Base-by-base conservation (phyloP, 2,113 vertebrate species). In the Epinephelus moara region DNA sequence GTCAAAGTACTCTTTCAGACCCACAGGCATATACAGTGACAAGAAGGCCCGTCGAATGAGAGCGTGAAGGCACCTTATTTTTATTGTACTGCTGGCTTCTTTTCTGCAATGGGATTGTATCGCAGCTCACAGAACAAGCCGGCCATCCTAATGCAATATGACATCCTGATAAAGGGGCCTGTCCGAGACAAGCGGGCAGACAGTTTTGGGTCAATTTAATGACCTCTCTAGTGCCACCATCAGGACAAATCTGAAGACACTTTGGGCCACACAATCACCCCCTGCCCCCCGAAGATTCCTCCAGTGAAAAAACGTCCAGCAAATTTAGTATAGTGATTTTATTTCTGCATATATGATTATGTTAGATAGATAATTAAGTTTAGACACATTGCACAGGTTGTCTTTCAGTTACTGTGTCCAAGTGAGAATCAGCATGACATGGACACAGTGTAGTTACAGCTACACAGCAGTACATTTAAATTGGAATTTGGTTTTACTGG, bases 121-220 rank as follows among this genome's bases (percentile, higher is more conserved):
- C 0, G n/a, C 59, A 81, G 56, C 62, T 79, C 52, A 56, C 52
- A 80, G 52, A 79, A 79, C 6, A 59, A 80, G 59, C 37, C 18
- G 27, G 30, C 53, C 23, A n/a, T 42, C 66, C 49, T 61, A 61
- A 82, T 80, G 63, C 25, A 68, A 19, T 47, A 53, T 83, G 82
- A 81, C 82, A 72, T 47, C 18, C 33, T 25, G 72, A 70, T 47
- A 66, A 18, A 37, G 37, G 75, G 57, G 73, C n/a, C 33, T 5
- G 68, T n/a, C 47, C 40, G 30, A 80, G 72, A 49, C 75, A 67
- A 70, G 42, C 61, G 63, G 37, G 21, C 53, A 68, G 80, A 61
- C 83, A 75, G 80, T 82, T 88, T 80, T 30, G 30, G 88, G 82
- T 88, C 80, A 83, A 25, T 77, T 53, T 79, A 49, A 75, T 23